Base-by-base conservation (phyloP, 2,888 invertebrate genomes). In the Ectemnius cavifrons region DNA sequence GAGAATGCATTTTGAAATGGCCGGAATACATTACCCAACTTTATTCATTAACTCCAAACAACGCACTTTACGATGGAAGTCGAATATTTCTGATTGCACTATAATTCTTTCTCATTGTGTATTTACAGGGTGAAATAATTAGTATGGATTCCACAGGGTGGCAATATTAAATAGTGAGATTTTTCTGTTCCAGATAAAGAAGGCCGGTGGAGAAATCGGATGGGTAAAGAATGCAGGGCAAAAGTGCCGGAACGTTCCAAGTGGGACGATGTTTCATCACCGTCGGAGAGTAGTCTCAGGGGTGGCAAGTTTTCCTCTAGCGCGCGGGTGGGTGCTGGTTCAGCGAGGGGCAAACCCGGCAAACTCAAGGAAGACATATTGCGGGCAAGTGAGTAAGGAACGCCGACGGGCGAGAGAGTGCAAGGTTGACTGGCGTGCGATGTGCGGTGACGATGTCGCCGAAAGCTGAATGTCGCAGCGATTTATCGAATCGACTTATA, bases 401-500 rank as follows among this genome's bases (percentile, higher is more conserved):
- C 77, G 37, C 37, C 37, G 84, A 84, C 80, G 83, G 75, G 65
- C 70, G 52, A 71, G 79, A 81, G 23, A 23, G 23, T 23, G 23
- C 23, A 37, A 83, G 83, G 74, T 79, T 74, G 80, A 68, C 75
- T 78, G 86, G 83, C 84, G 85, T 78, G 78, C 78, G 76, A 78
- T 79, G 83, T 67, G 78, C 79, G 77, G 75, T 83, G 82, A 82
- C 80, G 84, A 83, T 81, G 84, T 85, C 86, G 83, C 83, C 79
- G 11, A 58, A 52, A 82, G 82, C 81, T 75, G 79, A 85, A 83
- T 82, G 81, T 76, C 71, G 73, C 67, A 79, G 73, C 83, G 84
- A 88, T 89, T 87, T 89, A 88, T 88, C 79, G 84, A 81, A 79
- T 82, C 72, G 71, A 71, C 71, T 81, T 75, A 78, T 83, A 58